Percentiles rank a stretch among this genome's conserved stretches.
These are phyloP conservation scores for Abscondita cerata DNA, from an alignment of 2,888 invertebrate species.

Conservation along the genomic window DNA sequence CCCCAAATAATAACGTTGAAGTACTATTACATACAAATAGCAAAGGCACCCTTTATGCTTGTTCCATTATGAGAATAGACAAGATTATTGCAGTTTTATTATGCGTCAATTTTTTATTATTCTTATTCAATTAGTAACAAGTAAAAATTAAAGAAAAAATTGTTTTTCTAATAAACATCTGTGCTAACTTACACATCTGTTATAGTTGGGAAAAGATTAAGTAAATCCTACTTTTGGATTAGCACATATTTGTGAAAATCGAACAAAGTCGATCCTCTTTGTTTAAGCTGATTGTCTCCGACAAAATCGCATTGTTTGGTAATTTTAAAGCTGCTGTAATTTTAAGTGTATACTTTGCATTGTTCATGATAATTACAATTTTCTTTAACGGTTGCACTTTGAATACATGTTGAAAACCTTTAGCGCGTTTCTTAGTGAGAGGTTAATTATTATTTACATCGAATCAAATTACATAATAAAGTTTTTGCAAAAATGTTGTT, in stretches of 20 bases:
- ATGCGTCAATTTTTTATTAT: conserved; percentile 39
- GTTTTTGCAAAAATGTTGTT: no score
- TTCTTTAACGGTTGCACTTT: no score
- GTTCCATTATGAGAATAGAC: conserved; percentile 36
- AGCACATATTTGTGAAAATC: not conserved
- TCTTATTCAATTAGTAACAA: not conserved
- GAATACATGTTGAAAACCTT: no score
- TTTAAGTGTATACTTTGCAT: no score
- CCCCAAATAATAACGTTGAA: conserved; percentile 39
- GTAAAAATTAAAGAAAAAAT: not conserved
- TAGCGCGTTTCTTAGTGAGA: no score
- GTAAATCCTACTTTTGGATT: conserved; percentile 1
- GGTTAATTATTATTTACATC: no score
- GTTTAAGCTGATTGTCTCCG: no score
- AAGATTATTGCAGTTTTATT: conserved; percentile 51
- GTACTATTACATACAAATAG: conserved; percentile 28
- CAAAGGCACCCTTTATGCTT: conserved; percentile 26
- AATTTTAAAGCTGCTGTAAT: no score
- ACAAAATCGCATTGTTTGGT: no score
- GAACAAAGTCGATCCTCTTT: not conserved
- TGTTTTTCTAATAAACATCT: not conserved
- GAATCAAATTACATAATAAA: no score
- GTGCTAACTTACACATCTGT: not conserved
- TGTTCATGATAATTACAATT: no score
- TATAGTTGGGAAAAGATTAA: not conserved